Evolutionary conservation across 2,113 vertebrate species (phyloP).

Genomic region (Petroica traversi): DNA sequence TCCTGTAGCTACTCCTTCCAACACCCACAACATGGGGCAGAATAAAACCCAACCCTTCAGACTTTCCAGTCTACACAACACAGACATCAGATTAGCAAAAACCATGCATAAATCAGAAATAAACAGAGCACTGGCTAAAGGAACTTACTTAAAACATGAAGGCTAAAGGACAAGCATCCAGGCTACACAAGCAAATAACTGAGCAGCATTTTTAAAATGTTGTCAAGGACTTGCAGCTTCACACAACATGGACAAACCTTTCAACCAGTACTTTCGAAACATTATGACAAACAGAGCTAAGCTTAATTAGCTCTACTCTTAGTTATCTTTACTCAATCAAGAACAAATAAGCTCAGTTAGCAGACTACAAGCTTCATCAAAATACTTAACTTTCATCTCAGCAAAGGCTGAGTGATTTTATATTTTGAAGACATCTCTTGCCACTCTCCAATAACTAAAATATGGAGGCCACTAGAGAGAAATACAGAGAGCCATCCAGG

Average conservation of each 20-base stretch:
- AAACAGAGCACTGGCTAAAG: background rate
- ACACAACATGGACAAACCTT: background rate
- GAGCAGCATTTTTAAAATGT: background rate
- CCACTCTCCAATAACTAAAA: background rate
- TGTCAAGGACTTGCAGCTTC: background rate
- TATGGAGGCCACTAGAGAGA: background rate
- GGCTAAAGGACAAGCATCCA: background rate
- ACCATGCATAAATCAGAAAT: background rate
- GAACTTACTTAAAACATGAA: background rate
- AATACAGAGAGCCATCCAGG: background rate
- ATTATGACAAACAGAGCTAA: background rate
- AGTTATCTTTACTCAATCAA: background rate
- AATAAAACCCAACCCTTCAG: background rate
- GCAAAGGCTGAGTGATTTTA: background rate
- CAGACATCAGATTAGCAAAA: background rate
- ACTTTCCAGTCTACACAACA: background rate
- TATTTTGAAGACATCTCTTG: background rate
- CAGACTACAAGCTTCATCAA: background rate
- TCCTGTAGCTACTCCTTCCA: background rate
- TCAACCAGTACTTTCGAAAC: background rate
- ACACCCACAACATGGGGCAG: accelerated
- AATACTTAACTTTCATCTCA: background rate
- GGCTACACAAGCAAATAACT: background rate
- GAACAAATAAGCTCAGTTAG: background rate
- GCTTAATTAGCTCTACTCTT: background rate